Evolutionary conservation across 2,888 invertebrate genomes (phyloP).

Genomic region (Nezara viridula): DNA sequence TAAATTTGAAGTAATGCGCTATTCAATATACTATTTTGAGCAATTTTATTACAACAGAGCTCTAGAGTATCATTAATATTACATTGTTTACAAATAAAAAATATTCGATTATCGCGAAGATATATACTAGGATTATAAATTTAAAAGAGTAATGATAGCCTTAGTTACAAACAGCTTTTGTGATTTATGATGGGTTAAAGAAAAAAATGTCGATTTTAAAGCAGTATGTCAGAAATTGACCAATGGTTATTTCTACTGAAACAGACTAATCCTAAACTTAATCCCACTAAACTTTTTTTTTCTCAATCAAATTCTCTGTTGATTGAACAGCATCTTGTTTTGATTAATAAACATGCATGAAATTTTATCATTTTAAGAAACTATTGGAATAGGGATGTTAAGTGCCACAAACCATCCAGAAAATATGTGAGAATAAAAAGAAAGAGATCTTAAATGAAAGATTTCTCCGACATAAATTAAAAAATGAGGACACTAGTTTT

Average conservation of each 20-base stretch:
- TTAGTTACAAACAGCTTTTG: neutral
- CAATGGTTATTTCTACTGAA: neutral
- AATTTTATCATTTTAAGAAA: neutral
- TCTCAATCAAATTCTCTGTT: too few species aligned
- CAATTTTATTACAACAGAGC: constrained; percentile 21
- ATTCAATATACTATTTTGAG: constrained; percentile 4
- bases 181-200: neutral
- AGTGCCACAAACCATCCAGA: neutral
- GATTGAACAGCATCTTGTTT: too few species aligned
- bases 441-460: neutral
- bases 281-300: too few species aligned
- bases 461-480: neutral
- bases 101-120: neutral
- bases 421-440: neutral
- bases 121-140: neutral
- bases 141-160: neutral
- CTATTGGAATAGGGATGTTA: neutral
- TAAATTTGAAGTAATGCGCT: neutral
- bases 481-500: neutral
- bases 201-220: constrained; percentile 9
- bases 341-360: neutral
- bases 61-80: neutral
- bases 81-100: neutral
- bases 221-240: neutral
- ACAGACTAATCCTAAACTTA: neutral